phyloP scores from a whole-genome alignment of 2,113 vertebrate species.

The Hippolais icterina region DNA sequence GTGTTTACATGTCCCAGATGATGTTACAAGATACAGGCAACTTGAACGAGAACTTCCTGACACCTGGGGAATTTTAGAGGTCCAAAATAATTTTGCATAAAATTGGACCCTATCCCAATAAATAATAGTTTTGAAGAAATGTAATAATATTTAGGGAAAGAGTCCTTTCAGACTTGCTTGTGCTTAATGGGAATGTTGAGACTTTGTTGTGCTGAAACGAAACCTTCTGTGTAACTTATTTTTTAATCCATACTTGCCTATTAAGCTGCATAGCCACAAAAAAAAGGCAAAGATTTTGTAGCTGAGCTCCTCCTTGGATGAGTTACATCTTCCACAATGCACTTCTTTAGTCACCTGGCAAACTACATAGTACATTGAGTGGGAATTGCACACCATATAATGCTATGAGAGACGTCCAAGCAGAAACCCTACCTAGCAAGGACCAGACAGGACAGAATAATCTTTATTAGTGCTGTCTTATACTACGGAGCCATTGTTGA shows the following conservation, averaged over 20 bases:
- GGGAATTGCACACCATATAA: neutral
- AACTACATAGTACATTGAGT: fast-evolving
- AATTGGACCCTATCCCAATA: neutral
- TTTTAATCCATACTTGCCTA: neutral
- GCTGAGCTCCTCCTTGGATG: neutral
- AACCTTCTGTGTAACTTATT: neutral
- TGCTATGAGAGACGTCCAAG: neutral
- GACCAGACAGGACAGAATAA: neutral
- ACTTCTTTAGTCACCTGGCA: neutral
- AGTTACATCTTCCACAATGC: neutral
- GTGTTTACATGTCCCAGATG: neutral
- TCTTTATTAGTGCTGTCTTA: neutral
- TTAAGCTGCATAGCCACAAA: neutral
- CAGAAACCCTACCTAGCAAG: neutral
- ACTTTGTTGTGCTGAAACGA: neutral
- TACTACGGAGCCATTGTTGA: neutral
- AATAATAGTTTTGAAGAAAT: neutral
- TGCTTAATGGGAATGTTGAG: neutral
- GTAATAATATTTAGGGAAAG: neutral
- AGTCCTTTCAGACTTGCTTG: neutral
- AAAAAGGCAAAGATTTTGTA: neutral
- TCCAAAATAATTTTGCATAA: neutral
- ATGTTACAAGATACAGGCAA: neutral
- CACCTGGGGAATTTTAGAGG: neutral
- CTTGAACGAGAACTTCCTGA: neutral